Evolutionary conservation across 2,888 invertebrate genomes (phyloP).

Genomic region (Lagria hirta): DNA sequence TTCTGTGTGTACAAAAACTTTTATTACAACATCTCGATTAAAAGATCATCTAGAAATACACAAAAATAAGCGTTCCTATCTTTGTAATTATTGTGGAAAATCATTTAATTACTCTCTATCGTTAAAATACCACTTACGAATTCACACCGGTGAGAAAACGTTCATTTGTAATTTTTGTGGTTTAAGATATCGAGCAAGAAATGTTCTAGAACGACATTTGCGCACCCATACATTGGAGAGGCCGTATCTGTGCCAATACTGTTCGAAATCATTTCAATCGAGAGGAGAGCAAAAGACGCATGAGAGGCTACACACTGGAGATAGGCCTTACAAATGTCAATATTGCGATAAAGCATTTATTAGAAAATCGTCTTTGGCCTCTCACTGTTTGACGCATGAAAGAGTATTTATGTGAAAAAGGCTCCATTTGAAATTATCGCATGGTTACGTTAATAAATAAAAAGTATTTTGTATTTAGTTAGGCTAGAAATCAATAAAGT

Average conservation of each 20-base stretch:
- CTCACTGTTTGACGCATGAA: no score
- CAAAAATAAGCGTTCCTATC: slow-evolving; percentile 72
- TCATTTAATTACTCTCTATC: slow-evolving; percentile 78
- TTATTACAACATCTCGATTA: slow-evolving; percentile 68
- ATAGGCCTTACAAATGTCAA: slow-evolving; percentile 52
- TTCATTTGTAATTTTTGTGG: slow-evolving; percentile 40
- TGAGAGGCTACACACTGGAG: slow-evolving; percentile 54
- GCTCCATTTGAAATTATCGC: no score
- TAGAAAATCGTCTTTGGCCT: no score
- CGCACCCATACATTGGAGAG: slow-evolving; percentile 78
- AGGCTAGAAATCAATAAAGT: no score
- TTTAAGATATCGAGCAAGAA: slow-evolving; percentile 36
- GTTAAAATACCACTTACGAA: slow-evolving; percentile 39
- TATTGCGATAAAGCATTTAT: slow-evolving; percentile 53
- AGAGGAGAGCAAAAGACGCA: slow-evolving; percentile 56
- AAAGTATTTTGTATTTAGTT: no score
- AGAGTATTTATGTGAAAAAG: no score
- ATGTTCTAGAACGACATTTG: slow-evolving; percentile 69
- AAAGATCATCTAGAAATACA: slow-evolving; percentile 78
- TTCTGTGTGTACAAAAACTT: slow-evolving; percentile 67
- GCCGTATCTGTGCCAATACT: slow-evolving; percentile 74
- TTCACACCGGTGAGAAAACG: slow-evolving; percentile 41
- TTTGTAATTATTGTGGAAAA: slow-evolving; percentile 79
- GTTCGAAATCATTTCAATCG: slow-evolving; percentile 77
- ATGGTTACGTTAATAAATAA: no score